Percentiles rank a stretch among this genome's conserved stretches.
phyloP scores from a whole-genome alignment of 1,140 invertebrate genomes.

The Stegodyphus dumicola region DNA sequence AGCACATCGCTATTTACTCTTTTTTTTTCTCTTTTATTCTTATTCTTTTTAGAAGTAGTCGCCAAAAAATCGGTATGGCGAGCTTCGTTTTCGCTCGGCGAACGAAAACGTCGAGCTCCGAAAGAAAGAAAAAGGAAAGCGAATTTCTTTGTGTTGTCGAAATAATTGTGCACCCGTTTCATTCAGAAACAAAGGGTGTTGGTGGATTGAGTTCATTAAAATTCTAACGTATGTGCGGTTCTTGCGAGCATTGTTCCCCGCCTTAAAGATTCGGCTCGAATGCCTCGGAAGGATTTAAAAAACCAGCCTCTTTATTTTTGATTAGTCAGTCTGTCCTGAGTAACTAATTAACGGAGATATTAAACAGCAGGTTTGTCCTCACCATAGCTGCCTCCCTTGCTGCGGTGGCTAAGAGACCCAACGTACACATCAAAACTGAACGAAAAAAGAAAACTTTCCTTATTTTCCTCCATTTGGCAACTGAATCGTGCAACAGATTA shows the following conservation, averaged over 20 bases:
- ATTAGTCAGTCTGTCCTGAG: conserved; percentile 52
- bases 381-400: too few relatives aligned
- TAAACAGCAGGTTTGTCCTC: conserved; percentile 40
- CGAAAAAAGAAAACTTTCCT: too few relatives aligned
- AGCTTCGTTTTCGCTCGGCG: conserved; percentile 36
- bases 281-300: conserved; percentile 55
- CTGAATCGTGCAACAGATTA: too few relatives aligned
- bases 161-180: conserved; percentile 50
- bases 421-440: too few relatives aligned
- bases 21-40: conserved; percentile 20
- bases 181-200: conserved; percentile 36
- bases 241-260: conserved; percentile 48
- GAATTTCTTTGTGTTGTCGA: conserved; percentile 46
- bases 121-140: conserved; percentile 36
- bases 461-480: too few relatives aligned
- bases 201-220: conserved; percentile 58
- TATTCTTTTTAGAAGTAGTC: conserved; percentile 13
- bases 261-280: conserved; percentile 34
- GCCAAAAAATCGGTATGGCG: conserved; percentile 51
- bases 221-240: conserved; percentile 61
- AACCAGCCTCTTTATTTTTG: conserved; percentile 58
- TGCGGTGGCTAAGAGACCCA: too few relatives aligned
- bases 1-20: conserved; percentile 45
- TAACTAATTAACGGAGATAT: conserved; percentile 59
- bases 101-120: conserved; percentile 14